A percentile compares a stretch with the other conserved stretches of the same genome.
Conservation (phyloP, 2,888 invertebrate species). For the Rhyacophila evoluta region DNA sequence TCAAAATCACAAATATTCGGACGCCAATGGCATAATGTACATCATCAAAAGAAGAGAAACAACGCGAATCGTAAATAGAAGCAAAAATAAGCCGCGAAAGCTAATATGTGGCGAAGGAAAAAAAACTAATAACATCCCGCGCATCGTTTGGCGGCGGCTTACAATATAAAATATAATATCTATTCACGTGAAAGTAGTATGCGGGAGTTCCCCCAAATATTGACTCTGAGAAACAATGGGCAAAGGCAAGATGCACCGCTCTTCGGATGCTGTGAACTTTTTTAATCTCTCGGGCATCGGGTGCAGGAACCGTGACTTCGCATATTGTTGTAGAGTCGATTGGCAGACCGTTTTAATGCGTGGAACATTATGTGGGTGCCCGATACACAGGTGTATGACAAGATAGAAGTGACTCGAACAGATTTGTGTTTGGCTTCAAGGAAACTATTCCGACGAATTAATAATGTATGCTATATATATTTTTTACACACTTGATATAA, state of each 20-base stretch:
- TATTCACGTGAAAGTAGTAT: slow-evolving; percentile 30
- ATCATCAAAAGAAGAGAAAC: slow-evolving; percentile 38
- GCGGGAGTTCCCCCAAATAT: slow-evolving; percentile 66
- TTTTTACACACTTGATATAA: too few species aligned
- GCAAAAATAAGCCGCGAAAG: slow-evolving; percentile 47
- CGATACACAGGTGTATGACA: slow-evolving; percentile 12
- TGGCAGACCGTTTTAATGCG: not conserved
- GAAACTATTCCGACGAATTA: too few species aligned
- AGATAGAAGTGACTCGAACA: not conserved
- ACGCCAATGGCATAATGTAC: not conserved
- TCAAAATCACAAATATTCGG: too few species aligned
- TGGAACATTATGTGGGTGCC: not conserved
- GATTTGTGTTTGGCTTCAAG: too few species aligned
- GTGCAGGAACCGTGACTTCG: slow-evolving; percentile 49
- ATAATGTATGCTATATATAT: too few species aligned
- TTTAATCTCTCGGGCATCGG: slow-evolving; percentile 37
- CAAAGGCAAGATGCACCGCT: slow-evolving; percentile 48
- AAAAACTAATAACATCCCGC: slow-evolving; percentile 54
- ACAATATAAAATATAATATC: not conserved
- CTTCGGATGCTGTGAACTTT: slow-evolving; percentile 51
- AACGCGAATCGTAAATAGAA: slow-evolving; percentile 39
- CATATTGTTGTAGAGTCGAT: slow-evolving; percentile 38
- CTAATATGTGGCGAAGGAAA: slow-evolving; percentile 48
- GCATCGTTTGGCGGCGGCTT: slow-evolving; percentile 52
- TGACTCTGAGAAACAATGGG: slow-evolving; percentile 69